These are phyloP conservation scores for Epizoanthus ramosus DNA, from an alignment of 92 coral and sea anemone genomes.

Conservation along the genomic window DNA sequence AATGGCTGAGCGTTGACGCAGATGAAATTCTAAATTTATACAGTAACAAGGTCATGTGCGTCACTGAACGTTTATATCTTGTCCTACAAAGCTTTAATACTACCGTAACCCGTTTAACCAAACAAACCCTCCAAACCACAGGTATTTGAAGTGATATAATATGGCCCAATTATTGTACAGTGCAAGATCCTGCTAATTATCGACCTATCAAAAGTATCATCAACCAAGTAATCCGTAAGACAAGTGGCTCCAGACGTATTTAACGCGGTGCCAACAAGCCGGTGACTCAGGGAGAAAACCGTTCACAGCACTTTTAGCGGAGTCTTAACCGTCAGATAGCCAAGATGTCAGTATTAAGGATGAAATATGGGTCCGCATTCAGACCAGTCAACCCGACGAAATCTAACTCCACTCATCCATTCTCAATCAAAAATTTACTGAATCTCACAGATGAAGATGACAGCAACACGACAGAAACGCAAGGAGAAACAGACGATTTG, in stretches of 20 bases:
- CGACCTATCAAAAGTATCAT: slow-evolving; percentile 42
- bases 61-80: neutral
- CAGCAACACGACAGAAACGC: neutral
- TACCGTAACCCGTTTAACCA: slow-evolving; percentile 7
- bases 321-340: neutral
- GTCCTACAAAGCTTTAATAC: neutral
- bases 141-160: slow-evolving; percentile 32
- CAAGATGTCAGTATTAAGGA: slow-evolving; percentile 34
- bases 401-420: slow-evolving; percentile 38
- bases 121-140: slow-evolving; percentile 42
- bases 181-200: slow-evolving; percentile 28
- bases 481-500: neutral
- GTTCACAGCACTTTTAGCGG: neutral
- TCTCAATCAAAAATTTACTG: slow-evolving; percentile 36
- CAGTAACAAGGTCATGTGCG: neutral
- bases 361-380: slow-evolving; percentile 43
- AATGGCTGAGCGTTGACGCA: no score
- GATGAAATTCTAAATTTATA: no score
- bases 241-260: slow-evolving; percentile 45
- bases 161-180: slow-evolving; percentile 13
- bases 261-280: slow-evolving; percentile 44
- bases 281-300: slow-evolving; percentile 27
- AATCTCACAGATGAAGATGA: slow-evolving; percentile 40
- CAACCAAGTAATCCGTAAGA: slow-evolving; percentile 37
- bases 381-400: slow-evolving; percentile 31